Conservation (phyloP, 1,140 invertebrate species). For the Heliconius nattereri region DNA sequence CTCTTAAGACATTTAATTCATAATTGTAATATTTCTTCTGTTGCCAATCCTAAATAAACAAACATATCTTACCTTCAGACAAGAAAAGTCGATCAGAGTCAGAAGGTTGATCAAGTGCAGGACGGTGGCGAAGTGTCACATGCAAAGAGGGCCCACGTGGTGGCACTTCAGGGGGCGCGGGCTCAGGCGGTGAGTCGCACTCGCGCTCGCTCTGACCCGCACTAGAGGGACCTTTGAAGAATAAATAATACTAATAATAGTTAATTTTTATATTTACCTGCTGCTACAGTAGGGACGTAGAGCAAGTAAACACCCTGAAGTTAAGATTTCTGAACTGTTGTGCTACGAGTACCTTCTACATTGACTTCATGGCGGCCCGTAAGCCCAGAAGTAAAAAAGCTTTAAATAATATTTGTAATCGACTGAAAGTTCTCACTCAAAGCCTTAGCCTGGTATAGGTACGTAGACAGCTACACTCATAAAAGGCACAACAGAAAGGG, state of each 20-base stretch:
- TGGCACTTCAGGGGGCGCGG: conserved; percentile 87
- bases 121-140: conserved; percentile 69
- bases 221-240: conserved; percentile 47
- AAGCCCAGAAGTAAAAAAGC: too few species aligned
- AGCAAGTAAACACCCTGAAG: too few species aligned
- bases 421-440: not conserved
- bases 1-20: too few species aligned
- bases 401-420: not conserved
- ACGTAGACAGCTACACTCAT: not conserved
- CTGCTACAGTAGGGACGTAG: too few species aligned
- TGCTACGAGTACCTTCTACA: too few species aligned
- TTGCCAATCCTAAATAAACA: too few species aligned
- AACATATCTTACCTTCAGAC: conserved; percentile 63
- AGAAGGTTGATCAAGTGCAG: conserved; percentile 55
- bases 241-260: not conserved
- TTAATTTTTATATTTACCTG: too few species aligned
- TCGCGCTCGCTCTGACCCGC: conserved; percentile 62
- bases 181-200: conserved; percentile 86
- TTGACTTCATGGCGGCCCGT: too few species aligned
- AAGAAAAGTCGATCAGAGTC: conserved; percentile 71
- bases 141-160: conserved; percentile 86
- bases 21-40: too few species aligned
- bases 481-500: conserved; percentile 5
- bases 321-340: too few species aligned
- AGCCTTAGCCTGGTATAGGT: not conserved